These are phyloP conservation scores for Ormyrus pomaceus DNA, from an alignment of 2,888 invertebrate genomes.

Conservation along the genomic window DNA sequence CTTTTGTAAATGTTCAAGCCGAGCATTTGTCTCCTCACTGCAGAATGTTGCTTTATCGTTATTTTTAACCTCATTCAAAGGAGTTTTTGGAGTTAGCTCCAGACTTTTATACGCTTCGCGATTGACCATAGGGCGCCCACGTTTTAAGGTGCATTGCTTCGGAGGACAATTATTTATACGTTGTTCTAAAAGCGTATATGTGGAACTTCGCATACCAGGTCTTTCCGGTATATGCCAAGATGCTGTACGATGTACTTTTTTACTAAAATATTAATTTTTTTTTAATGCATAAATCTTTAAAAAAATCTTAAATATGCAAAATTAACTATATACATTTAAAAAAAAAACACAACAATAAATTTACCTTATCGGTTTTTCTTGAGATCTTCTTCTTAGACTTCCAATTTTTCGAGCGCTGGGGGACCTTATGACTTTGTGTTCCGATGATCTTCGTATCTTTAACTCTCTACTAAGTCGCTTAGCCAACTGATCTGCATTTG, in stretches of 20 bases:
- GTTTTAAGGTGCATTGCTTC: conserved; percentile 70
- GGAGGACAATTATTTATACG: conserved; percentile 67
- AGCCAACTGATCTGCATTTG: conserved; percentile 84
- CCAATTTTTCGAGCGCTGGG: conserved; percentile 91
- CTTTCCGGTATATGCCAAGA: conserved; percentile 80
- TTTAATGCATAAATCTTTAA: background rate
- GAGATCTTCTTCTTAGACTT: conserved; percentile 83
- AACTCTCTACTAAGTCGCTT: conserved; percentile 84
- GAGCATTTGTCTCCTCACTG: conserved; percentile 66
- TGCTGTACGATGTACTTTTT: conserved; percentile 77
- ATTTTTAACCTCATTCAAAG: background rate
- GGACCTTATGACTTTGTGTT: conserved; percentile 85
- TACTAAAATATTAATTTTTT: conserved; percentile 56
- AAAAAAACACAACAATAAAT: background rate
- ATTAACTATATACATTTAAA: background rate
- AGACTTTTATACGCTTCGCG: conserved; percentile 47
- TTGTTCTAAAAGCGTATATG: conserved; percentile 43
- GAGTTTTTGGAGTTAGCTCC: conserved; percentile 39
- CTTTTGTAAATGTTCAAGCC: conserved; percentile 67
- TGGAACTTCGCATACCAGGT: conserved; percentile 53
- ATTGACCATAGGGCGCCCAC: conserved; percentile 46
- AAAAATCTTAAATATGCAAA: background rate
- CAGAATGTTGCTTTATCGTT: conserved; percentile 59
- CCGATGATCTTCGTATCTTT: conserved; percentile 83
- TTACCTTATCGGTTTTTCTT: conserved; percentile 77